Percentiles rank a stretch among this genome's conserved stretches.
These are phyloP conservation scores for Heliconius nattereri DNA, from an alignment of 1,140 invertebrate species.

Conservation along the genomic window DNA sequence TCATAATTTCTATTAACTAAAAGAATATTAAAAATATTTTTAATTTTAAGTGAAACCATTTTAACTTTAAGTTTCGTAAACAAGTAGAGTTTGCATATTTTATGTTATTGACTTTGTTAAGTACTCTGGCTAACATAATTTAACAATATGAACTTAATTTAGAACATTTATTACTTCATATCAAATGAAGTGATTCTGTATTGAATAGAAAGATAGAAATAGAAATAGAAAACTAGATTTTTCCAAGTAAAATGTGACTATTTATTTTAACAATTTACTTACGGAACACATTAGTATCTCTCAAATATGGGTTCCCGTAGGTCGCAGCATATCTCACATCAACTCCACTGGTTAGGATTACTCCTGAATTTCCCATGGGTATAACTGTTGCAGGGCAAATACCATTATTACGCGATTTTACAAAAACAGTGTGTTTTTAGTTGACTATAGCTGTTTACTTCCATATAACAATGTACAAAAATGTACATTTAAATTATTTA, in stretches of 20 bases:
- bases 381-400: constrained; percentile 54
- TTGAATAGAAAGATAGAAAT: background rate
- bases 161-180: too few relatives aligned
- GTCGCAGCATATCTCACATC: constrained; percentile 93
- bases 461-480: background rate
- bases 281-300: constrained; percentile 71
- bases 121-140: too few relatives aligned
- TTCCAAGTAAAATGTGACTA: background rate
- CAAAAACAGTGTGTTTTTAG: constrained; percentile 16
- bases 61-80: too few relatives aligned
- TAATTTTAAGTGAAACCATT: background rate
- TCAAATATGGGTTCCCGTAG: constrained; percentile 93
- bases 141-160: too few relatives aligned
- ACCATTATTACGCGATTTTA: constrained; percentile 17
- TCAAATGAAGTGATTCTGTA: too few relatives aligned
- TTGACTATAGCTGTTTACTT: background rate
- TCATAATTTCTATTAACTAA: too few relatives aligned
- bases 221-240: background rate
- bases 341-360: constrained; percentile 79
- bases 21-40: too few relatives aligned
- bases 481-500: background rate
- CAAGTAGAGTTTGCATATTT: too few relatives aligned
- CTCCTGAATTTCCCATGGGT: constrained; percentile 63
- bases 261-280: constrained; percentile 40
- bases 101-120: too few relatives aligned